Conservation (phyloP, 2,797 vertebrate species). For the Clarias laeviceps region DNA sequence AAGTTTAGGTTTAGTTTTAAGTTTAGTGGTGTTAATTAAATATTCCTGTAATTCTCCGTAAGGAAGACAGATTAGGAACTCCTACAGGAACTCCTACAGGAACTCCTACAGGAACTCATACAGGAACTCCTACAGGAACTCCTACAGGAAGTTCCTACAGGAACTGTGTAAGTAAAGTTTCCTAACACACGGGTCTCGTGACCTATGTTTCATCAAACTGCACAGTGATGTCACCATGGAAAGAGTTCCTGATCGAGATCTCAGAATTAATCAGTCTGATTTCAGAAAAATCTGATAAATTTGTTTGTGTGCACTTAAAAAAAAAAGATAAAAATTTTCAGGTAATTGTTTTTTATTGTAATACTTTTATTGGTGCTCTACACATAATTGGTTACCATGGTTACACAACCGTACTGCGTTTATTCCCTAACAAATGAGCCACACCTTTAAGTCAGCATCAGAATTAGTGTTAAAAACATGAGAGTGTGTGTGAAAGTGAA, state of each 20-base stretch:
- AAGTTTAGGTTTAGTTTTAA: neutral
- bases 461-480: neutral
- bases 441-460: neutral
- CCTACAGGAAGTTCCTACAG: no score
- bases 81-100: no score
- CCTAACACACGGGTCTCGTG: neutral
- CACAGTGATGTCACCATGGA: neutral
- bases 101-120: no score
- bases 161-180: no score
- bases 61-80: neutral
- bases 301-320: no score
- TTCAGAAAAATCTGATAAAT: neutral
- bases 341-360: neutral
- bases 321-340: neutral
- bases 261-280: neutral
- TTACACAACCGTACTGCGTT: neutral
- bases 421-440: neutral
- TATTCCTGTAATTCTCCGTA: neutral
- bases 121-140: no score
- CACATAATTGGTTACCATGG: neutral
- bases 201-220: neutral
- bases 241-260: neutral
- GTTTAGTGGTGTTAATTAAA: neutral
- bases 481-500: neutral
- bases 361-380: conserved; percentile 12